Conservation (phyloP, 2,888 invertebrate genomes). For the Cantharis rufa region DNA sequence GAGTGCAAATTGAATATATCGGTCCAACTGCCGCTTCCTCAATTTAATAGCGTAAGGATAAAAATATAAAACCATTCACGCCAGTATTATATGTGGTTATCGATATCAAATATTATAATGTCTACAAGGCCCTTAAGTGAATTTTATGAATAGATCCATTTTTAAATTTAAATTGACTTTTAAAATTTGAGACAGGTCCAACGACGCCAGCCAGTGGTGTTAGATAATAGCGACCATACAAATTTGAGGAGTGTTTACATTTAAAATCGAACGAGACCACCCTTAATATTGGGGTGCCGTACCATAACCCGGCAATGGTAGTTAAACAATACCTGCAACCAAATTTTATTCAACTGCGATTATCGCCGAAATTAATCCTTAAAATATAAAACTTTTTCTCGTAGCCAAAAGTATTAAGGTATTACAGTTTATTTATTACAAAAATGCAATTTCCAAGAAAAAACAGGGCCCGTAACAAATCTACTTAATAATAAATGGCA, state of each 20-base stretch:
- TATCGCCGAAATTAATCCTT: background rate
- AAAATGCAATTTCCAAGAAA: background rate
- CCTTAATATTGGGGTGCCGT: constrained; percentile 31
- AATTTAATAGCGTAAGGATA: background rate
- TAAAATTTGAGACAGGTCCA: constrained; percentile 33
- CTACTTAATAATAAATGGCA: constrained; percentile 24
- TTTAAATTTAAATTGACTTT: constrained; percentile 32
- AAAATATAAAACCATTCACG: background rate
- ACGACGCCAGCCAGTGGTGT: constrained; percentile 37
- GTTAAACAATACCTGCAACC: constrained; percentile 1
- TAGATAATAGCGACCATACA: constrained; percentile 37
- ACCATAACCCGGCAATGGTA: background rate
- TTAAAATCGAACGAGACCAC: constrained; percentile 37
- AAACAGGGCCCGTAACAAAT: constrained; percentile 18
- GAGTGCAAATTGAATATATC: background rate
- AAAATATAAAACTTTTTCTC: background rate
- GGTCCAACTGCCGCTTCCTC: background rate
- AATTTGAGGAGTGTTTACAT: constrained; percentile 38
- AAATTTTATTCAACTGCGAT: background rate
- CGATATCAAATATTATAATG: no score
- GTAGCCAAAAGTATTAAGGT: background rate
- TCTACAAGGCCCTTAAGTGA: background rate
- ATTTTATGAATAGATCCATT: background rate
- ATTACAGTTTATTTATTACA: background rate
- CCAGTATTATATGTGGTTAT: no score